Conservation (phyloP, 2,113 vertebrate genomes). For the Andinoacara biseriatus region DNA sequence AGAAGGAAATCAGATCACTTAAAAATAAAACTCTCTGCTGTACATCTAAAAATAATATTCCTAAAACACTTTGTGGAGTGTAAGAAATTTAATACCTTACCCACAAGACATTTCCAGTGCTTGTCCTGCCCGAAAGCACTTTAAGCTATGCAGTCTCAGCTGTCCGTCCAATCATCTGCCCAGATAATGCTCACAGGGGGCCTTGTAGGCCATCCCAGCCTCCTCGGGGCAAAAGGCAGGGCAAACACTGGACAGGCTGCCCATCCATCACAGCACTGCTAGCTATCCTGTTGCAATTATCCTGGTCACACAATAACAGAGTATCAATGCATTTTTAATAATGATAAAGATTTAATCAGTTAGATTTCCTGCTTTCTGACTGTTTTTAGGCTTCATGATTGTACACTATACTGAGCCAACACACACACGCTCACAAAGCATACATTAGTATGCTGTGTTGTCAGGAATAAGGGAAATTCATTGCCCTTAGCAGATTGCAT, state of each 20-base stretch:
- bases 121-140: background rate
- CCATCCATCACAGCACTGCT: background rate
- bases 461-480: constrained; percentile 33
- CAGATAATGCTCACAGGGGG: background rate
- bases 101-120: constrained; percentile 2
- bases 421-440: background rate
- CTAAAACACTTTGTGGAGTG: background rate
- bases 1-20: background rate
- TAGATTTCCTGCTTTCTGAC: background rate
- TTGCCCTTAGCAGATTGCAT: constrained; percentile 44
- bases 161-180: background rate
- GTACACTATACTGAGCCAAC: background rate
- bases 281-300: background rate
- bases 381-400: background rate
- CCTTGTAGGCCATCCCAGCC: background rate
- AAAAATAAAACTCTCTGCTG: background rate
- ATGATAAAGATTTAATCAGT: background rate
- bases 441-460: constrained; percentile 30
- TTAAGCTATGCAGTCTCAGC: background rate
- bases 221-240: background rate
- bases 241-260: background rate
- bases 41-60: constrained; percentile 13
- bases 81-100: constrained; percentile 3
- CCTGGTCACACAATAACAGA: background rate
- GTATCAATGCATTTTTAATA: background rate